Conservation (phyloP, 1,140 invertebrate genomes). For the Apocrypta bakeri region DNA sequence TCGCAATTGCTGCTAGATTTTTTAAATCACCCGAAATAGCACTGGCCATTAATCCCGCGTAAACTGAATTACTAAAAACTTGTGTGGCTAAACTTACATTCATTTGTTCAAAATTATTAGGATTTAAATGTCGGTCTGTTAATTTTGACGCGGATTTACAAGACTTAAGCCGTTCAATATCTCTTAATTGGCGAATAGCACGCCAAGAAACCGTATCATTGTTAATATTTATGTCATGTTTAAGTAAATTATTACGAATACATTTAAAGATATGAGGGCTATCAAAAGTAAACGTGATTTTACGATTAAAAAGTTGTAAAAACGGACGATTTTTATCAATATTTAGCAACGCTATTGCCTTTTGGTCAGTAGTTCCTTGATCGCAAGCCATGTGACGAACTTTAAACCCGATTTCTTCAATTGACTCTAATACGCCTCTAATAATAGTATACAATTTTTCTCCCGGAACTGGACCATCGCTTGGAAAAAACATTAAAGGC, state of each 20-base stretch:
- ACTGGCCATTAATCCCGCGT: constrained; percentile 15
- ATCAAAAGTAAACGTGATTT: constrained; percentile 40
- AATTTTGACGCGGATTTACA: constrained; percentile 21
- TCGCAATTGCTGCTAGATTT: not conserved
- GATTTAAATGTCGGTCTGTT: constrained; percentile 40
- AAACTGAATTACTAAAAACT: constrained; percentile 37
- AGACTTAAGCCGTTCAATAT: constrained; percentile 3
- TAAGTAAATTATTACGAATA: constrained; percentile 40
- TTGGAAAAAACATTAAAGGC: constrained; percentile 21
- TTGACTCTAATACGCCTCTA: not conserved
- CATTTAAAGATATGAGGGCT: constrained; percentile 39
- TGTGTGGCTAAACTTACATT: constrained; percentile 33
- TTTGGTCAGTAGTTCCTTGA: not conserved
- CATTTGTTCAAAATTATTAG: constrained; percentile 44
- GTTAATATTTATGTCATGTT: constrained; percentile 9
- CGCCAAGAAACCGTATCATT: constrained; percentile 27
- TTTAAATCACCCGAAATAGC: constrained; percentile 5
- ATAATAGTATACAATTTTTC: constrained; percentile 15
- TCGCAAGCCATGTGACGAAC: constrained; percentile 23
- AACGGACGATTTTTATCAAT: constrained; percentile 11
- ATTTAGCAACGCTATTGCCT: not conserved
- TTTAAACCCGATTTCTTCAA: constrained; percentile 16
- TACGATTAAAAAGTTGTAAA: constrained; percentile 8
- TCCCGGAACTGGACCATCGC: not conserved
- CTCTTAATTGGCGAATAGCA: not conserved